These are phyloP conservation scores for Stomatorhinus ivindoensis DNA, from an alignment of 2,113 vertebrate species.

Conservation along the genomic window DNA sequence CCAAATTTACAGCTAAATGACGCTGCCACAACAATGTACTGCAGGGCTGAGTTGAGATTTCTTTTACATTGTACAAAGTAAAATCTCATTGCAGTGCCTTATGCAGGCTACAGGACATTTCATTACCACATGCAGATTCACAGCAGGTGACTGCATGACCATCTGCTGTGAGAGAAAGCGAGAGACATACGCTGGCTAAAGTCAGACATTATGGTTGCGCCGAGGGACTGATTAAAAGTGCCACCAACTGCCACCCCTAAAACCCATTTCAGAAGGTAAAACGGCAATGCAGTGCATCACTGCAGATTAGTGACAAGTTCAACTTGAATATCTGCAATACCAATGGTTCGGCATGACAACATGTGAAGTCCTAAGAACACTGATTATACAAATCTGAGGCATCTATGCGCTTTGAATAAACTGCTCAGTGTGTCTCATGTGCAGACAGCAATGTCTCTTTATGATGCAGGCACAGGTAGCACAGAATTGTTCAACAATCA, in stretches of 20 bases:
- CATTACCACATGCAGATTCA: neutral
- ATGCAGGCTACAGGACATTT: neutral
- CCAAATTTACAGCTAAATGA: neutral
- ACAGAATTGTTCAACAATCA: neutral
- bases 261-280: neutral
- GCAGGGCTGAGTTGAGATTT: neutral
- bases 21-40: neutral
- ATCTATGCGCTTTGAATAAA: neutral
- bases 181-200: neutral
- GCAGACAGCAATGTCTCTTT: neutral
- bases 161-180: neutral
- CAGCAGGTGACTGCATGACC: neutral
- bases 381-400: neutral
- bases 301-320: neutral
- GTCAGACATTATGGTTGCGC: neutral
- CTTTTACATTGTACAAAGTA: neutral
- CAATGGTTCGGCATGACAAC: neutral
- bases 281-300: neutral
- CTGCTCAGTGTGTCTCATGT: neutral
- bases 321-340: neutral
- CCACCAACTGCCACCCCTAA: neutral
- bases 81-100: neutral
- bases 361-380: neutral
- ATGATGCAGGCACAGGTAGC: neutral
- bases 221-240: neutral